Evolutionary conservation across 1,140 invertebrate species (phyloP), one percentile per base, ranked within the genome.

Genomic region (Heterodera schachtii): DNA sequence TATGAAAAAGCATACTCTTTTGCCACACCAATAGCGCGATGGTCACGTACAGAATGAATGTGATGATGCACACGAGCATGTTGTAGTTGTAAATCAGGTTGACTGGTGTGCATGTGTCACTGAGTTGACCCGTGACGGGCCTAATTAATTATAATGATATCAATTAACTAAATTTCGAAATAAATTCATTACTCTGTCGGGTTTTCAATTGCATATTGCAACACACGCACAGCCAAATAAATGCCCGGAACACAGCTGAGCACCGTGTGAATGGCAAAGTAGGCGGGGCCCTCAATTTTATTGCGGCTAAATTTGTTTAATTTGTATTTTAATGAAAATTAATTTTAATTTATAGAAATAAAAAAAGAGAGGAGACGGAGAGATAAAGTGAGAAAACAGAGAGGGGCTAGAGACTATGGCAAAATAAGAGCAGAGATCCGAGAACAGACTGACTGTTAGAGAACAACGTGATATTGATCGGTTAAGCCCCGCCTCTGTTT

Each of bases 81-180:
- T 69, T 69, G 11, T 78, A 78, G 70, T 78, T 78, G 70, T 78
- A 78, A 21, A 78, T 69, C 47, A 78, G 49, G 19, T 78, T 47
- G 16, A 78, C n/a, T 19, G 76, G 76, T 13, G 76, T 78, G 70
- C 76, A 78, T 1, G 11, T 78, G 70, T 78, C 76, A 46, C 76
- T 78, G 47, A 78, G 76, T 78, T 78, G 76, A 1, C 76, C 76
- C 47, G 76, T 78, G 31, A 78, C 64, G 0, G 76, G 64, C 70
- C 75, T 78, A 13, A 11, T 31, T 8, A 77, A 77, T 49, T 6
- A 77, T 19, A 77, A 77, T n/a, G 3, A 77, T 9, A 41, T 31
- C 5, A 66, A 11, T 31, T 16, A 66, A 60, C 5, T 16, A 16
- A 60, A 60, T 60, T 16, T 60, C 19, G 5, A 75, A 75, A 13